Evolutionary conservation across 2,113 vertebrate genomes (phyloP).

Genomic region (Diphyllodes magnificus): DNA sequence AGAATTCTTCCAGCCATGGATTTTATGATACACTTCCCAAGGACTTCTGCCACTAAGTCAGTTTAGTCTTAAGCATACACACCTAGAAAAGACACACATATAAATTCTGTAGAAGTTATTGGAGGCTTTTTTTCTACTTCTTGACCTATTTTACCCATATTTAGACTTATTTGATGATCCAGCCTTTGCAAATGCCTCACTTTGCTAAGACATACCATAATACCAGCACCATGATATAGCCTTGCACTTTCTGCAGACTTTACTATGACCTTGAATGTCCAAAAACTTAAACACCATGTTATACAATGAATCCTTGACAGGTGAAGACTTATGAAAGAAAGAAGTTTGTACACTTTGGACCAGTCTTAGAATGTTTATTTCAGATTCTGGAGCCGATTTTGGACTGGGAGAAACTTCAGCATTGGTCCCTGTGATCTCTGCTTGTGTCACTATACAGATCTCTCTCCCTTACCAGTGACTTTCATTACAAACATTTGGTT

Average conservation of each 20-base stretch:
- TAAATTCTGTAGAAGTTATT: not conserved
- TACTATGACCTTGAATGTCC: not conserved
- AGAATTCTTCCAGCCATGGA: not conserved
- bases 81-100: not conserved
- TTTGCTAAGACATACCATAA: not conserved
- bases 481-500: not conserved
- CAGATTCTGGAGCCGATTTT: not conserved
- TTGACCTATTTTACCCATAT: not conserved
- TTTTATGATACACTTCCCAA: not conserved
- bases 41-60: not conserved
- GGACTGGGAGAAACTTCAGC: not conserved
- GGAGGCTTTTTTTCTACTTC: accelerated
- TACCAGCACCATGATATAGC: not conserved
- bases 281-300: not conserved
- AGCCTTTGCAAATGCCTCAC: not conserved
- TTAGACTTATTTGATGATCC: not conserved
- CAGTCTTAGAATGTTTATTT: not conserved
- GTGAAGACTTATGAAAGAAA: not conserved
- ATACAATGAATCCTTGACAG: not conserved
- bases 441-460: not conserved
- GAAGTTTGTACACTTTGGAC: not conserved
- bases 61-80: not conserved
- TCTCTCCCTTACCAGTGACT: not conserved
- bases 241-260: not conserved
- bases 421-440: not conserved